Percentiles rank a stretch among this genome's conserved stretches.
Conservation (phyloP, 2,797 vertebrate genomes). For the Apogon talboti region DNA sequence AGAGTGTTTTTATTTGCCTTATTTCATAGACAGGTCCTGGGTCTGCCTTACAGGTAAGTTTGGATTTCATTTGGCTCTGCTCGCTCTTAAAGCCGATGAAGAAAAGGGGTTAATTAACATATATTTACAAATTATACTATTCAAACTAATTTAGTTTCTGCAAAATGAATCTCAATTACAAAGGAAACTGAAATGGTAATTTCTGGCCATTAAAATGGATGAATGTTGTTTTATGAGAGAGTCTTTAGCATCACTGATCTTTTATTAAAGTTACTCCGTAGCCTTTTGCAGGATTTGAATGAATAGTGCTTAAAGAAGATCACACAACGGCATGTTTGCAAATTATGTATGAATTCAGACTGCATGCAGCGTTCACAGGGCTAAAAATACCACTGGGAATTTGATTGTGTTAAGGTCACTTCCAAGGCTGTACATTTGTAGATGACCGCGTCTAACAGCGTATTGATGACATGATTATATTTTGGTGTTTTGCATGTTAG, state of each 20-base stretch:
- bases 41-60: constrained; percentile 83
- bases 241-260: constrained; percentile 74
- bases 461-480: constrained; percentile 21
- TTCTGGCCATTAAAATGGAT: constrained; percentile 80
- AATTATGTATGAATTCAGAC: constrained; percentile 76
- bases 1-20: constrained; percentile 80
- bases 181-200: constrained; percentile 75
- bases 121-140: constrained; percentile 84
- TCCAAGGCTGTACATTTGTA: constrained; percentile 38
- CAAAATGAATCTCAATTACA: constrained; percentile 79
- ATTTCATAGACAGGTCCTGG: constrained; percentile 66
- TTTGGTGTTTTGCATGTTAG: constrained; percentile 20
- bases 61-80: constrained; percentile 78
- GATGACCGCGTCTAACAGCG: constrained; percentile 21
- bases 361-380: constrained; percentile 52
- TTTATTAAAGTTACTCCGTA: constrained; percentile 75
- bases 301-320: constrained; percentile 68
- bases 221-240: constrained; percentile 76
- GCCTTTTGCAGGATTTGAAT: constrained; percentile 64
- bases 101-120: constrained; percentile 80
- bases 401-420: constrained; percentile 55
- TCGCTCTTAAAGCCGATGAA: constrained; percentile 61
- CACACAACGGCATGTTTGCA: constrained; percentile 55
- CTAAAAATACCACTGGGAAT: constrained; percentile 45
- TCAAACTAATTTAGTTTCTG: constrained; percentile 81